Evolutionary conservation across 2,797 vertebrate genomes (phyloP), one percentile per base, ranked within the genome.

Genomic region (Oreochromis mossambicus): DNA sequence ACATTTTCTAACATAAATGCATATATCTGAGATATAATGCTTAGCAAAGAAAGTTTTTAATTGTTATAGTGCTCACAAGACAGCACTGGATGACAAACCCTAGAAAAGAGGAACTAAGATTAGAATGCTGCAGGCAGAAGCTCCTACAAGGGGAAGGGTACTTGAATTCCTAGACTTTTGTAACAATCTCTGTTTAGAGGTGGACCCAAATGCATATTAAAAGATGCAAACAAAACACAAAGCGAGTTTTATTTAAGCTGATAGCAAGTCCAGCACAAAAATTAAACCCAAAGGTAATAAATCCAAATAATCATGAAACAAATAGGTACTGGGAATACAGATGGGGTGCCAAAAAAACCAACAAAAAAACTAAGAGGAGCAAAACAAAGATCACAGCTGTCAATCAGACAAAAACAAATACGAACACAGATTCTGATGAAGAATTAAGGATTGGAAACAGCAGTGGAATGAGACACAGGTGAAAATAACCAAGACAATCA

Each of bases 31-130:
- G 24, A 48, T 85, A 29, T 6, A 19, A 15, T 48, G 21, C 15
- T 75, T 34, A 8, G 24, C 24, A 83, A 73, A n/a, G 5, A 66
- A 46, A n/a, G 50, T 24, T 56, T 83, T 66, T 24, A 7, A 78
- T 32, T 78, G 36, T 46, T 50, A 3, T 4, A 29, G 13, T 78
- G 50, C 73, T 61, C 55, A 81, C 29, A 46, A 21, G 43, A 24
- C 12, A 77, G 77, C 21, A 36, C 13, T 85, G 68, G 81, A 41
- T 79, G 78, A 82, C 78, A 82, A 70, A 54, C 21, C 26, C 12
- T 24, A 82, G 68, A 52, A 43, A n/a, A 14, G 50, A 83, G 13
- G 15, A n/a, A 51, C 21, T 73, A 34, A 50, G 36, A 80, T 80
- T 61, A 32, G 70, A 75, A 82, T 19, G 7, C 55, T 80, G 50